Conservation (phyloP, 2,113 vertebrate genomes). For the Thomomys bottae region DNA sequence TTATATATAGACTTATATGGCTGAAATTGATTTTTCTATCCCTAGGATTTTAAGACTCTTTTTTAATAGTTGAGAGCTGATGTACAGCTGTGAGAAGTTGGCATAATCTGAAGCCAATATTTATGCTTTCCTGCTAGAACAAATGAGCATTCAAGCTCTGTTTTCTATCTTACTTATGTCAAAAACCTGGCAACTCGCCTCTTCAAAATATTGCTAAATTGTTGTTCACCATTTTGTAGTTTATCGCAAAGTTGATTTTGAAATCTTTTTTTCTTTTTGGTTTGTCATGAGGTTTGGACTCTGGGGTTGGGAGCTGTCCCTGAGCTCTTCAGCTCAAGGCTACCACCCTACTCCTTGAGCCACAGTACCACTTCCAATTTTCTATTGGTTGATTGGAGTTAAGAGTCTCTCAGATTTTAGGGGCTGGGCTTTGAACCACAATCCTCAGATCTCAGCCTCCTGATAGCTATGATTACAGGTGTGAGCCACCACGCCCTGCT, state of each 20-base stretch:
- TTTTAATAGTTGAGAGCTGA: conserved; percentile 62
- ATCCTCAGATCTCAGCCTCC: too few species aligned
- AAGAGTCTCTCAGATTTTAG: too few species aligned
- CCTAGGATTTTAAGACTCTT: conserved; percentile 70
- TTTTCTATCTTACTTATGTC: conserved; percentile 65
- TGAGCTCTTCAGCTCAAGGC: too few species aligned
- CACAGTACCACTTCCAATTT: too few species aligned
- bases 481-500: too few species aligned
- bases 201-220: conserved; percentile 66
- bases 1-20: conserved; percentile 60
- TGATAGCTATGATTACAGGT: too few species aligned
- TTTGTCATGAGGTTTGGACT: too few species aligned
- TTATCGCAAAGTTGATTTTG: conserved; percentile 60
- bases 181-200: conserved; percentile 54
- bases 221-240: conserved; percentile 66
- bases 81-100: conserved; percentile 56
- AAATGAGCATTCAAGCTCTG: conserved; percentile 63
- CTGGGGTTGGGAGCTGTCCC: too few species aligned
- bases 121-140: conserved; percentile 69
- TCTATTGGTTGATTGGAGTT: too few species aligned
- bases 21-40: conserved; percentile 68
- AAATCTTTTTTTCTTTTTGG: too few species aligned
- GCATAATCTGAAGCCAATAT: conserved; percentile 52
- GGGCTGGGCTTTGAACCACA: too few species aligned
- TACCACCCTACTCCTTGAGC: too few species aligned